These are phyloP conservation scores for Hanleya hanleyi DNA, from an alignment of 2,888 invertebrate genomes.

Conservation along the genomic window DNA sequence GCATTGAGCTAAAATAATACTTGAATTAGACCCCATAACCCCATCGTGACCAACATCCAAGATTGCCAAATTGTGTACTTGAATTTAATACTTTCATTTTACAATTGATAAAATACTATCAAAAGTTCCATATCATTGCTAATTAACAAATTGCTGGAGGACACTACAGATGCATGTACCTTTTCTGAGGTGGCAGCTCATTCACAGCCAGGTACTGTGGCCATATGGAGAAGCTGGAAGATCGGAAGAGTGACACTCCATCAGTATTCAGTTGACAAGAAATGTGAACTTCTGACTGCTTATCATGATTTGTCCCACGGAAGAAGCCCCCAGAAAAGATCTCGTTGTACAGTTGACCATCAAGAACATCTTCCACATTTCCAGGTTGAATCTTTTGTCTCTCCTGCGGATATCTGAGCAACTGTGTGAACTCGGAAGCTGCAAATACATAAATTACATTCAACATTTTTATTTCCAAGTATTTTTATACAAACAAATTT, in stretches of 20 bases:
- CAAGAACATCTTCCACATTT: background rate
- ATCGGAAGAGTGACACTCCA: background rate
- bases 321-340: background rate
- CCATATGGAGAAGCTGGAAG: background rate
- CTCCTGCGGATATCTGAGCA: background rate
- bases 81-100: no score
- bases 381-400: background rate
- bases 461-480: background rate
- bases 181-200: background rate
- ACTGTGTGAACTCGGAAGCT: background rate
- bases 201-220: background rate
- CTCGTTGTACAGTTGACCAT: background rate
- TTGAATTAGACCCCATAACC: no score
- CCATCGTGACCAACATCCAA: no score
- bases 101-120: no score
- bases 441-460: background rate
- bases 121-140: no score
- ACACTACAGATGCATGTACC: background rate
- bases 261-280: background rate
- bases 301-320: background rate
- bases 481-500: background rate
- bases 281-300: background rate
- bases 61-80: no score
- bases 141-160: background rate
- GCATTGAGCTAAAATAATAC: background rate